Conservation (phyloP, 2,888 invertebrate genomes). For the Electrophaes corylata region DNA sequence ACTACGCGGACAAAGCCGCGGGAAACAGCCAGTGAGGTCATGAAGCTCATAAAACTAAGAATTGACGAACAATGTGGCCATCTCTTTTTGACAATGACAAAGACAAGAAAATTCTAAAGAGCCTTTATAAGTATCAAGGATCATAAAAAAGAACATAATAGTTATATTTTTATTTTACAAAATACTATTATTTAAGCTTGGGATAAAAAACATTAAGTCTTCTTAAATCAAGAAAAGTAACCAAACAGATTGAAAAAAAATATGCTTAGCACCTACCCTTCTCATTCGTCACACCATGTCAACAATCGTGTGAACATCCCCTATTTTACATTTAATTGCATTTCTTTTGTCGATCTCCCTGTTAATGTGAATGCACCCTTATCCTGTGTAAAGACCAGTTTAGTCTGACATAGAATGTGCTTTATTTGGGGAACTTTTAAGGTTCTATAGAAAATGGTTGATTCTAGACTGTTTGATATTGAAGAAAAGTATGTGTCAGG, state of each 20-base stretch:
- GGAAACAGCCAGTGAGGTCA: too few species aligned
- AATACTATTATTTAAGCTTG: too few species aligned
- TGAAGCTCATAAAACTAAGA: too few species aligned
- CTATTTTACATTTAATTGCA: constrained; percentile 84
- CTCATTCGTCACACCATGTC: constrained; percentile 77
- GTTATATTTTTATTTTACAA: too few species aligned
- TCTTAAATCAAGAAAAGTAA: constrained; percentile 42
- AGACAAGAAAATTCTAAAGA: too few species aligned
- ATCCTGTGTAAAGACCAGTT: constrained; percentile 35
- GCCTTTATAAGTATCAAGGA: too few species aligned
- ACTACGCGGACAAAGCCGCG: too few species aligned
- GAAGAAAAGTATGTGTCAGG: constrained; percentile 69
- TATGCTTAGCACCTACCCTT: constrained; percentile 62
- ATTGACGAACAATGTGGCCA: too few species aligned
- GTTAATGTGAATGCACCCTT: constrained; percentile 82
- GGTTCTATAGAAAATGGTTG: constrained; percentile 49
- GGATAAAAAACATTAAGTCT: not conserved
- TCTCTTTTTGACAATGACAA: too few species aligned
- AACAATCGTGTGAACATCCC: constrained; percentile 79
- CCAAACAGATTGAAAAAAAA: constrained; percentile 56
- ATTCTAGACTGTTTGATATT: constrained; percentile 74
- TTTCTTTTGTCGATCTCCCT: constrained; percentile 81
- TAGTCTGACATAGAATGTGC: not conserved
- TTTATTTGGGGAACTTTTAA: constrained; percentile 14
- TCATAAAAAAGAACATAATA: too few species aligned